Base-by-base conservation (phyloP, 2,113 vertebrate genomes). In the Myotis davidii region DNA sequence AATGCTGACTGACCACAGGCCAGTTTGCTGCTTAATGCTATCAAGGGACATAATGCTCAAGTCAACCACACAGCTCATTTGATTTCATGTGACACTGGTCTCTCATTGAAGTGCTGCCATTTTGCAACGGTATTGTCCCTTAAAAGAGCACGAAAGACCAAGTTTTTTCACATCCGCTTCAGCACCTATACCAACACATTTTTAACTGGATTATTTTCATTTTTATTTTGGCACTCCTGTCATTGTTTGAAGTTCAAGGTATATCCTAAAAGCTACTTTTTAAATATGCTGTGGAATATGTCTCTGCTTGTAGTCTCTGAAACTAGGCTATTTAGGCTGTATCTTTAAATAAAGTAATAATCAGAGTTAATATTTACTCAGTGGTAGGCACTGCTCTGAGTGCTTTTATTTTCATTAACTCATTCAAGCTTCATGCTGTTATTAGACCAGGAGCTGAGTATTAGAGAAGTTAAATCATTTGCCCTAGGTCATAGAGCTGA, bases 301-400 rank as follows among this genome's bases (percentile, higher is more conserved):
- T 16, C 13, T 85, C 78, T 85, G 10, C n/a, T 37, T 76, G 3
- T 64, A 37, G 70, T 56, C 67, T 92, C 73, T 90, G 74, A 86
- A 92, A 85, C 50, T 16, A 95, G 34, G 48, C 39, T 12, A 61
- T 34, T 88, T 72, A n/a, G 29, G 29, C 29, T 84, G 2, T 32
- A 77, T 65, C 21, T 95, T 65, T 94, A 61, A 94, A 74, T 82
- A 88, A 85, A 54, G n/a, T 69, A 85, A 92, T 83, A 77, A 90
- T 37, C 7, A 59, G 74, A 61, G 21, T 25, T 83, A 70, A 29
- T 21, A 17, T 65, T 85, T 81, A 81, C n/a, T 65, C 16, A 34
- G 25, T 65, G 25, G 54, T 78, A 52, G n/a, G 27, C 3, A 52
- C 23, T 45, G 16, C 2, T 16, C 81, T 65, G 42, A 92, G 69